Evolutionary conservation across 1,140 invertebrate genomes (phyloP), one percentile per base, ranked within the genome.

Genomic region (Ceratitis capitata): DNA sequence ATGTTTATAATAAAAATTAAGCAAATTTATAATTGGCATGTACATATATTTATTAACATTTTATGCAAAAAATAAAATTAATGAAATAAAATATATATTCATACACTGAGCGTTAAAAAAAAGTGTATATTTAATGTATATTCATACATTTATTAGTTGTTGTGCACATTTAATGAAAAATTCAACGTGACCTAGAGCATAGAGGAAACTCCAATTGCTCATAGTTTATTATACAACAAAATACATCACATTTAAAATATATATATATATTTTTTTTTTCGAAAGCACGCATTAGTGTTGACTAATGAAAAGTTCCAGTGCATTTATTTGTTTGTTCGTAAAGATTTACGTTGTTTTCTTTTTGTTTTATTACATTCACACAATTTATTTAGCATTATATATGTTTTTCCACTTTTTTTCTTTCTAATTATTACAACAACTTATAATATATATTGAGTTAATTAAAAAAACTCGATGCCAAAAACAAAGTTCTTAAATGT

Each of bases 11-110:
- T 32, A 4, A 26, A 23, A 78, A 78, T 78, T 45, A 78, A 78
- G 69, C 69, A 78, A 78, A 45, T 45, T 45, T 1, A 45, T 78
- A 78, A 45, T 78, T 78, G 69, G 45, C 69, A 74, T 45, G n/a
- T 74, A 78, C 7, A 45, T 78, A 45, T 1, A 42, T 39, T 4
- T 19, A 56, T 10, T 6, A 19, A 56, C 19, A 10, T 56, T 6
- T n/a, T 56, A 16, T 9, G 47, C 7, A 49, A 9, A 49, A 49
- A 7, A 49, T 49, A 49, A 49, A 47, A 47, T 47, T 47, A 47
- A 14, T 14, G 45, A 47, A 47, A 7, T 47, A 69, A 69, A 5
- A 32, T 69, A 39, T 35, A 69, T 39, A 19, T 19, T 6, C 32
- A 69, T 39, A 61, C n/a, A n/a, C n/a, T n/a, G 47, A 61, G 23